A percentile compares a stretch with the other conserved stretches of the same genome.
These are phyloP conservation scores for Homarus americanus DNA, from an alignment of 1,140 invertebrate species.

Conservation along the genomic window DNA sequence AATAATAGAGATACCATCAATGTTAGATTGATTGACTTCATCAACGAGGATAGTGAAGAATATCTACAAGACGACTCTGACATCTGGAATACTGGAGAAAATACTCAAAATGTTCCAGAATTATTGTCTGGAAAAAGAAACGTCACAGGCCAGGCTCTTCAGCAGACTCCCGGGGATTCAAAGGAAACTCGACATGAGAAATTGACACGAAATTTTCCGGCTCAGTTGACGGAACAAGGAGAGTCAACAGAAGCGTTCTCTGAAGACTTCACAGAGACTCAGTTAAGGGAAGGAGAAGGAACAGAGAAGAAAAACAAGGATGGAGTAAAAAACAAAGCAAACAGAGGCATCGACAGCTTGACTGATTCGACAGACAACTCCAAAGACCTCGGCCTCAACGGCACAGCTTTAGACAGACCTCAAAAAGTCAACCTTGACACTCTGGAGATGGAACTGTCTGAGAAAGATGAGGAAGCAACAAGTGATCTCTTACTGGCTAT, in stretches of 20 bases:
- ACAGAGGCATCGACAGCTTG: background rate
- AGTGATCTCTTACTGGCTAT: slow-evolving; percentile 72
- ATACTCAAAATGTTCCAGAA: background rate
- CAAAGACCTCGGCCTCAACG: background rate
- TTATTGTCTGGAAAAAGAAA: background rate
- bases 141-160: background rate
- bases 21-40: background rate
- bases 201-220: slow-evolving; percentile 25
- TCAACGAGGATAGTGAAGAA: background rate
- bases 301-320: too few species aligned
- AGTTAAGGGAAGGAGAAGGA: slow-evolving; percentile 16
- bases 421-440: slow-evolving; percentile 63
- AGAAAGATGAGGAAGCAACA: slow-evolving; percentile 51
- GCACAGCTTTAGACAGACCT: background rate
- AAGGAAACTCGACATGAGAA: slow-evolving; percentile 37
- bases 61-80: background rate
- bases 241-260: slow-evolving; percentile 23
- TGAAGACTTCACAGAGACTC: background rate
- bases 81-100: background rate
- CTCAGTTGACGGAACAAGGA: background rate
- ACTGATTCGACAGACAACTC: slow-evolving; percentile 15
- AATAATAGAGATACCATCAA: background rate
- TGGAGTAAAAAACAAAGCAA: background rate
- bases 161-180: background rate
- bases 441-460: slow-evolving; percentile 67